Evolutionary conservation across 2,888 invertebrate genomes (phyloP).

Genomic region (Epsilonema sp.): DNA sequence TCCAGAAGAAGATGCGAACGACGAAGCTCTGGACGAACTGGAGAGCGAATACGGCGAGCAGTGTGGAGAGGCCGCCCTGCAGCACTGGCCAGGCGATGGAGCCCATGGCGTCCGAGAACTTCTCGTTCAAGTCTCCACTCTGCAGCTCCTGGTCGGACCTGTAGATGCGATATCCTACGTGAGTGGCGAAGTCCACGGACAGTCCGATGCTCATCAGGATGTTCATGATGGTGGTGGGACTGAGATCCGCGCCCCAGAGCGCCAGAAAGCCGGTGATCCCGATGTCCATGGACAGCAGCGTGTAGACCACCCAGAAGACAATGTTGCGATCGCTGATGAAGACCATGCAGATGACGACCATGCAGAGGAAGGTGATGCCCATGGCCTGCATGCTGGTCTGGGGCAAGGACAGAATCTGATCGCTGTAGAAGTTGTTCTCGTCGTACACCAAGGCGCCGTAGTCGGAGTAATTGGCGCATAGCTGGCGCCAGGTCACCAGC

Average conservation of each 20-base stretch:
- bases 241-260: slow-evolving; percentile 26
- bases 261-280: slow-evolving; percentile 23
- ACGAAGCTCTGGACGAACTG: slow-evolving; percentile 23
- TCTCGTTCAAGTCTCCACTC: slow-evolving; percentile 2
- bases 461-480: slow-evolving; percentile 21
- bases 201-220: slow-evolving; percentile 28
- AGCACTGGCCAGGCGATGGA: slow-evolving; percentile 28
- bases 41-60: slow-evolving; percentile 19
- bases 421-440: slow-evolving; percentile 27
- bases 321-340: slow-evolving; percentile 22
- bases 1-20: slow-evolving; percentile 25
- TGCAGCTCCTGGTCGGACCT: too few relatives aligned
- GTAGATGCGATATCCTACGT: slow-evolving; percentile 25
- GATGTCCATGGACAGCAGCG: slow-evolving; percentile 19
- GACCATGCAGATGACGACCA: slow-evolving; percentile 21
- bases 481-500: slow-evolving; percentile 23
- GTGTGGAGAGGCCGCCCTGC: slow-evolving; percentile 23
- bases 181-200: slow-evolving; percentile 27
- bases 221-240: slow-evolving; percentile 26
- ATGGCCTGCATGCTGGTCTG: slow-evolving; percentile 21
- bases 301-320: slow-evolving; percentile 26
- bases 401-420: slow-evolving; percentile 22
- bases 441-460: slow-evolving; percentile 26
- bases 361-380: slow-evolving; percentile 24
- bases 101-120: slow-evolving; percentile 21